A percentile compares a stretch with the other conserved stretches of the same genome.
phyloP scores from a whole-genome alignment of 2,797 vertebrate genomes.

The Lutjanus campechanus region DNA sequence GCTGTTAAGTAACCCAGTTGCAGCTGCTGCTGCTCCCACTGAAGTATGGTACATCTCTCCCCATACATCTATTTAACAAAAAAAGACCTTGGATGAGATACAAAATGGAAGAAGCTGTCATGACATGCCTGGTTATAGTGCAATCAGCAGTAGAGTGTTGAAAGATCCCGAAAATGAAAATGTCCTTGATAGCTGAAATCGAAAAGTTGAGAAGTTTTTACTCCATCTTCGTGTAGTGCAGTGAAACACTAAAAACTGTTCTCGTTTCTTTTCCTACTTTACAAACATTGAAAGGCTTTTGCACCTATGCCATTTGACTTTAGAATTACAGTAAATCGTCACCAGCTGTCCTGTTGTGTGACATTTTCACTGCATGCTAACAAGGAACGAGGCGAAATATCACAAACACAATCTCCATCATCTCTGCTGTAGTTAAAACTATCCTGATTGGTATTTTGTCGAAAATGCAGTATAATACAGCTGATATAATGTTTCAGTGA shows the following conservation, averaged over 20 bases:
- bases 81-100: fast-evolving
- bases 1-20: not conserved
- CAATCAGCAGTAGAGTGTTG: not conserved
- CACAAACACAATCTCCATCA: no score
- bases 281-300: not conserved
- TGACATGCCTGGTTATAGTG: not conserved
- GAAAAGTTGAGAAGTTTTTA: not conserved
- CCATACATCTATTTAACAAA: not conserved
- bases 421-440: no score
- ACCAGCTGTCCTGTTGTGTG: not conserved
- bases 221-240: not conserved
- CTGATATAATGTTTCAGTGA: not conserved
- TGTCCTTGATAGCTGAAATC: not conserved
- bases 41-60: not conserved
- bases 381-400: not conserved
- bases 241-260: not conserved
- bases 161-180: not conserved
- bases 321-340: not conserved
- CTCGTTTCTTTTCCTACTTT: not conserved
- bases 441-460: not conserved
- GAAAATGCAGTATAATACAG: not conserved
- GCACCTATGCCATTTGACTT: not conserved
- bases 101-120: not conserved
- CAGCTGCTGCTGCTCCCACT: not conserved
- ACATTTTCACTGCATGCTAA: not conserved